Evolutionary conservation across 2,888 invertebrate species (phyloP).

Genomic region (Meganola albula): DNA sequence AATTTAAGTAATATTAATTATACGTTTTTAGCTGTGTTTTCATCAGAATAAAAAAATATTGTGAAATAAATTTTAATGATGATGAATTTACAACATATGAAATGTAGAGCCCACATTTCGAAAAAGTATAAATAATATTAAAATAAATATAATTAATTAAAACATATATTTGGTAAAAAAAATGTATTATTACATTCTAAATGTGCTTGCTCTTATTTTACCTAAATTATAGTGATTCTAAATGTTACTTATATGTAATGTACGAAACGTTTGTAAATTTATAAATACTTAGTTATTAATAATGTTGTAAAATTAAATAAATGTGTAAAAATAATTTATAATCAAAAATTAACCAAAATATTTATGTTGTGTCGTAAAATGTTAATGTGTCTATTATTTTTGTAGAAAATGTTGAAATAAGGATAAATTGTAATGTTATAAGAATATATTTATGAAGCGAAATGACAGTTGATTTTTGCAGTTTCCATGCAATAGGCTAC

Average conservation of each 20-base stretch:
- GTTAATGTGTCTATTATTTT: conserved; percentile 28
- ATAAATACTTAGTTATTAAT: conserved; percentile 23
- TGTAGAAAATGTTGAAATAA: conserved; percentile 14
- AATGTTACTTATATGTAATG: conserved; percentile 14
- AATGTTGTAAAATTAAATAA: conserved; percentile 27
- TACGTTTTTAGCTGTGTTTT: conserved; percentile 57
- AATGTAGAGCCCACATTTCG: conserved; percentile 72
- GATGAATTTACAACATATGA: conserved; percentile 22
- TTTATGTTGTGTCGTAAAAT: conserved; percentile 27
- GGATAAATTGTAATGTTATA: no score
- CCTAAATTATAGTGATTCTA: no score
- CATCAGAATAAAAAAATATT: conserved; percentile 30
- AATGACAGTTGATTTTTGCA: background rate
- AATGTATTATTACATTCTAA: conserved; percentile 15
- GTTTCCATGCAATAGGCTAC: background rate
- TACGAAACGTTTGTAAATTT: conserved; percentile 27
- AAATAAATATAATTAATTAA: conserved; percentile 26
- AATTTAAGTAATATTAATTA: conserved; percentile 22
- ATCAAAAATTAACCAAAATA: conserved; percentile 28
- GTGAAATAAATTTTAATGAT: conserved; percentile 1
- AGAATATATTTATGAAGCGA: conserved; percentile 1
- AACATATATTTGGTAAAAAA: no score
- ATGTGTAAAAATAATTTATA: conserved; percentile 29
- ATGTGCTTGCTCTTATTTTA: conserved; percentile 33
- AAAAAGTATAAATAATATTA: conserved; percentile 48